Conservation (phyloP, 2,797 vertebrate genomes). For the Ispidina lecontei region DNA sequence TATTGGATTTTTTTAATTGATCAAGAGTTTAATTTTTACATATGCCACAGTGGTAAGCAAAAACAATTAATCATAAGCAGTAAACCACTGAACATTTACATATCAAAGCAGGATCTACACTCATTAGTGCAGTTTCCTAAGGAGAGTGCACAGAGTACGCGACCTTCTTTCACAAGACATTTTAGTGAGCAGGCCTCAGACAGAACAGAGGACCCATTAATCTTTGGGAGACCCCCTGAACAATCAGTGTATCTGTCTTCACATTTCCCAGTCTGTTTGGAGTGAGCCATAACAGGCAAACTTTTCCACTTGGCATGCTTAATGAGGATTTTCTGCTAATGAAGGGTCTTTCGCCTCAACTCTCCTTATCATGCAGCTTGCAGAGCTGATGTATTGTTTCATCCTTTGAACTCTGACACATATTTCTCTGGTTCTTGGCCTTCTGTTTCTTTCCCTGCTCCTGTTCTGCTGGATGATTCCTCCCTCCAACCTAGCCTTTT, state of each 20-base stretch:
- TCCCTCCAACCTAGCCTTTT: background rate
- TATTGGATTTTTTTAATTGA: slow-evolving; percentile 15
- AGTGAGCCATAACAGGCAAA: background rate
- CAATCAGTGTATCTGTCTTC: slow-evolving; percentile 52
- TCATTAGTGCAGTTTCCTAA: slow-evolving; percentile 42
- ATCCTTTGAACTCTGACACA: slow-evolving; percentile 10
- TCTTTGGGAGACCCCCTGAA: slow-evolving; percentile 33
- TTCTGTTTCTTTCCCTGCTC: background rate
- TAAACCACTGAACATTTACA: slow-evolving; percentile 1
- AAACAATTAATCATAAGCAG: background rate
- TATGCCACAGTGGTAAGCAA: background rate
- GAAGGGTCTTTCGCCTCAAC: slow-evolving; percentile 5
- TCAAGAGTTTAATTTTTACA: background rate
- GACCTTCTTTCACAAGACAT: slow-evolving; percentile 48
- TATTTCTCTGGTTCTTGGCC: background rate
- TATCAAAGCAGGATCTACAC: slow-evolving; percentile 23
- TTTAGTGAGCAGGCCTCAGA: slow-evolving; percentile 32
- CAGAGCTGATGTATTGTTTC: background rate
- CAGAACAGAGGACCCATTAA: slow-evolving; percentile 68
- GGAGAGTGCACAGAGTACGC: background rate
- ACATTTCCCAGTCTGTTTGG: slow-evolving; percentile 14
- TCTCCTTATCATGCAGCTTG: background rate
- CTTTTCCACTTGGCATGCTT: slow-evolving; percentile 37
- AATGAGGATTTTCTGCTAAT: slow-evolving; percentile 39
- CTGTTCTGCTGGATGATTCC: background rate